Conservation (phyloP, 1,140 invertebrate species). For the Drosophila punjabiensis region DNA sequence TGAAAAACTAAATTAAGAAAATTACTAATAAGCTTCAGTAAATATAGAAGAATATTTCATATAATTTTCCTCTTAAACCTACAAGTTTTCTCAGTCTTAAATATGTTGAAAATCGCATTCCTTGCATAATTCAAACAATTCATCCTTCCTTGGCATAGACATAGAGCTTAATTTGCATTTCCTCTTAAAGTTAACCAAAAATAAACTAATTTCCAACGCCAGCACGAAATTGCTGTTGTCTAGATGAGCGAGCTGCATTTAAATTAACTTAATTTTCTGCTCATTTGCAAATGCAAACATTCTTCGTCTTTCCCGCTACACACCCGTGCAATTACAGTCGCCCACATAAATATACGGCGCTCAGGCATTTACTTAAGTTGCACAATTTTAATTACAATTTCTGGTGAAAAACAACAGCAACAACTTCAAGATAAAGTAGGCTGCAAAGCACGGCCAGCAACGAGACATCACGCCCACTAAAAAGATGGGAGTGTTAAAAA, state of each 20-base stretch:
- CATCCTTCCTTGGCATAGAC: neutral
- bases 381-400: constrained; percentile 70
- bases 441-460: constrained; percentile 30
- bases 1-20: neutral
- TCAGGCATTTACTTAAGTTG: constrained; percentile 54
- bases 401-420: constrained; percentile 19
- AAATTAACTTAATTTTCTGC: constrained; percentile 71
- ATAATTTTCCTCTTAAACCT: neutral
- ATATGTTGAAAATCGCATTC: neutral
- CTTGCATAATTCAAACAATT: neutral
- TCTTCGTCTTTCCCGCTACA: constrained; percentile 11
- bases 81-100: neutral
- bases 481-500: constrained; percentile 17
- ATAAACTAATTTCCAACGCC: constrained; percentile 13
- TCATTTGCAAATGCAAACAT: constrained; percentile 62
- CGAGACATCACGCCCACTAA: constrained; percentile 45
- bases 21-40: neutral
- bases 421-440: constrained; percentile 1
- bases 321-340: constrained; percentile 50
- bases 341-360: constrained; percentile 60
- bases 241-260: constrained; percentile 54
- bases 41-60: neutral
- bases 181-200: constrained; percentile 6
- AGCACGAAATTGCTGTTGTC: constrained; percentile 11
- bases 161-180: constrained; percentile 1